These are phyloP conservation scores for Eristalis pertinax DNA, from an alignment of 2,888 invertebrate genomes.

Conservation along the genomic window DNA sequence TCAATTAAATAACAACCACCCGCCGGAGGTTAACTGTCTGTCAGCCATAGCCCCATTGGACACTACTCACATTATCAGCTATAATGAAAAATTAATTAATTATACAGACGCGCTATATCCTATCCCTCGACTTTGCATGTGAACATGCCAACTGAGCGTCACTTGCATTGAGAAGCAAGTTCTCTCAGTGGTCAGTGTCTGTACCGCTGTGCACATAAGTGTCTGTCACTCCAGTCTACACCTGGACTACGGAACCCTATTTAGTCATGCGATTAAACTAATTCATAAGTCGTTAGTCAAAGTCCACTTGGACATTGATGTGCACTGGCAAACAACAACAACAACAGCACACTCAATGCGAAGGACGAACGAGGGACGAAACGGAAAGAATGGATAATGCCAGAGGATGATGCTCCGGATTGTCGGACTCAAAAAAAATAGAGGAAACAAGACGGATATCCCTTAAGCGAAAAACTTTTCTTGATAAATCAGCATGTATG, in stretches of 20 bases:
- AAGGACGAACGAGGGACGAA: background rate
- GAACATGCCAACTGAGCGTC: constrained; percentile 49
- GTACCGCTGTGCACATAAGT: background rate
- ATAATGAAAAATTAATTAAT: constrained; percentile 71
- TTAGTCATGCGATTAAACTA: constrained; percentile 72
- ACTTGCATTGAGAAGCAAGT: constrained; percentile 20
- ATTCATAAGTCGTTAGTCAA: constrained; percentile 75
- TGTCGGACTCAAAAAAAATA: background rate
- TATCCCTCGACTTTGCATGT: constrained; percentile 36
- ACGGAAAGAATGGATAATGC: background rate
- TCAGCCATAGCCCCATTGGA: constrained; percentile 15
- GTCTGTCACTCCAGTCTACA: background rate
- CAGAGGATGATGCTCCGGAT: background rate
- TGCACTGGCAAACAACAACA: constrained; percentile 18
- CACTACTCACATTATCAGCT: constrained; percentile 48
- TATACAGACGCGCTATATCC: constrained; percentile 22
- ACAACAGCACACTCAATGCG: constrained; percentile 6
- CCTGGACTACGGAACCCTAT: constrained; percentile 22
- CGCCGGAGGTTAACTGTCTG: constrained; percentile 17
- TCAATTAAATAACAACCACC: constrained; percentile 63
- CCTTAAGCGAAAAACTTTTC: constrained; percentile 5
- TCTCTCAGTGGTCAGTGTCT: constrained; percentile 23
- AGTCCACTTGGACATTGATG: constrained; percentile 56
- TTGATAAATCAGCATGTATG: constrained; percentile 27
- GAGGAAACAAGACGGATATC: background rate